Percentiles rank a stretch among this genome's conserved stretches.
phyloP scores from a whole-genome alignment of 2,888 invertebrate species.

The Xanthorhoe designata region DNA sequence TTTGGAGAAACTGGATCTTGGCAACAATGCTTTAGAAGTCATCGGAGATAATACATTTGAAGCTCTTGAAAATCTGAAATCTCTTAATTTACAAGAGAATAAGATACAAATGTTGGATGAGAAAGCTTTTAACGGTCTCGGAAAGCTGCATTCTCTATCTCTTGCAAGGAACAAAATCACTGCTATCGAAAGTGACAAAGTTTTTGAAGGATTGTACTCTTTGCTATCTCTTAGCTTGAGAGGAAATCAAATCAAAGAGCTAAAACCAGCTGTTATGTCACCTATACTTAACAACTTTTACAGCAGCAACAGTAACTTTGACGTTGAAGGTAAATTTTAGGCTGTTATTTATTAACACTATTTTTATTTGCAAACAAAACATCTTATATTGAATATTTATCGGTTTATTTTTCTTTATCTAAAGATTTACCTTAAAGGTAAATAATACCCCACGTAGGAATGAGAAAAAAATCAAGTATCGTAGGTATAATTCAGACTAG shows the following conservation, averaged over 20 bases:
- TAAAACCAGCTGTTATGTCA: slow-evolving; percentile 65
- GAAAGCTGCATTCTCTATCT: slow-evolving; percentile 62
- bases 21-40: slow-evolving; percentile 89
- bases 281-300: slow-evolving; percentile 72
- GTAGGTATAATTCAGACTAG: too few species aligned
- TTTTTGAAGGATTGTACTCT: slow-evolving; percentile 63
- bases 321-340: slow-evolving; percentile 71
- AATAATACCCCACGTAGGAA: too few species aligned
- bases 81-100: slow-evolving; percentile 71
- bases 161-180: slow-evolving; percentile 68
- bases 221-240: slow-evolving; percentile 66
- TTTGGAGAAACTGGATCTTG: slow-evolving; percentile 89
- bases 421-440: too few species aligned
- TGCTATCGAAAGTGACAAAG: slow-evolving; percentile 63
- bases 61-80: slow-evolving; percentile 62
- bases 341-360: too few species aligned
- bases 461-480: too few species aligned
- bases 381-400: too few species aligned
- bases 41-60: slow-evolving; percentile 91
- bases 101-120: slow-evolving; percentile 79
- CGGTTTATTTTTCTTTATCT: too few species aligned
- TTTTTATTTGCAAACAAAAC: too few species aligned
- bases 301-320: slow-evolving; percentile 58
- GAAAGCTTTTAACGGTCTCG: slow-evolving; percentile 72
- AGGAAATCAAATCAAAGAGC: slow-evolving; percentile 65